A percentile compares a stretch with the other conserved stretches of the same genome.
phyloP scores from a whole-genome alignment of 2,113 vertebrate genomes.

The Enhydra lutris region DNA sequence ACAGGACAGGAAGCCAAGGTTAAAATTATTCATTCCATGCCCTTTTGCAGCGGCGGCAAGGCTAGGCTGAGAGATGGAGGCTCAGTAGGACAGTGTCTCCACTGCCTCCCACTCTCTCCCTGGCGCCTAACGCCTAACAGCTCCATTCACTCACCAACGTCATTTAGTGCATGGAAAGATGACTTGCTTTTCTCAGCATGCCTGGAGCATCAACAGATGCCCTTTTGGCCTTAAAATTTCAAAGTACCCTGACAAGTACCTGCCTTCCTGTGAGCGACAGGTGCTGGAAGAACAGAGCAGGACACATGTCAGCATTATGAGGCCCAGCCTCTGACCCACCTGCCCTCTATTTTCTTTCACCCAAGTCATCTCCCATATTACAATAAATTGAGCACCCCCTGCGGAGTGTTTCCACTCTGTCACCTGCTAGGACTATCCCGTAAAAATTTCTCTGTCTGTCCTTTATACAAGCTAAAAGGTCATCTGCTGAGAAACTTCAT shows the following conservation, averaged over 20 bases:
- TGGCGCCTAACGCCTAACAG: not conserved
- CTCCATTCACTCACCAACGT: not conserved
- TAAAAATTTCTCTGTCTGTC: not conserved
- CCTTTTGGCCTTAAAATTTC: not conserved
- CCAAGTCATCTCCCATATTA: not conserved
- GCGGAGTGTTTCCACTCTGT: not conserved
- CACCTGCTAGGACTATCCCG: not conserved
- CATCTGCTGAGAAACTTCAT: not conserved
- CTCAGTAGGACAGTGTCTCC: not conserved
- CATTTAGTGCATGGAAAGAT: not conserved
- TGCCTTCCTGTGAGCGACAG: not conserved
- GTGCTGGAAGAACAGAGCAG: not conserved
- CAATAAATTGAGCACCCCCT: not conserved
- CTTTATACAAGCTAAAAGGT: not conserved
- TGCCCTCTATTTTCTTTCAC: not conserved
- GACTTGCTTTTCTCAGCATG: slow-evolving; percentile 23
- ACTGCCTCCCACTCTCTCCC: not conserved
- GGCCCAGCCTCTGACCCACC: not conserved
- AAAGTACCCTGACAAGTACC: not conserved
- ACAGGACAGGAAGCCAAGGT: not conserved
- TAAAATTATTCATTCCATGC: not conserved
- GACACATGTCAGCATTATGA: not conserved
- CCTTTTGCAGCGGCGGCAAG: not conserved
- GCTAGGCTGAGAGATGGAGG: not conserved
- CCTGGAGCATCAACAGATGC: slow-evolving; percentile 3